phyloP scores from a whole-genome alignment of 2,113 vertebrate species.

The Ictalurus furcatus region DNA sequence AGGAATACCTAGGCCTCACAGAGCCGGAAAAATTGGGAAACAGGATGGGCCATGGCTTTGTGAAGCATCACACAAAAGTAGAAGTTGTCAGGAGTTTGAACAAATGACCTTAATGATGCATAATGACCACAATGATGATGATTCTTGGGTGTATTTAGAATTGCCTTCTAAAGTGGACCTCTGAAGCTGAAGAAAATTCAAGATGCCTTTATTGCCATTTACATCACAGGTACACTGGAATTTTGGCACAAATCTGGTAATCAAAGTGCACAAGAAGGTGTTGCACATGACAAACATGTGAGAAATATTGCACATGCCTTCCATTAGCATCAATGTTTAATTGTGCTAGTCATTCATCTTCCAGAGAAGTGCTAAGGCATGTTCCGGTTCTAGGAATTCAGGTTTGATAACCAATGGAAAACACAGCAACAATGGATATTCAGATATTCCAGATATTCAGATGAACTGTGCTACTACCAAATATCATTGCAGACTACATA shows the following conservation, averaged over 20 bases:
- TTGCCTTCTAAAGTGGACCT: too few relatives aligned
- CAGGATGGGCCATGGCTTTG: too few relatives aligned
- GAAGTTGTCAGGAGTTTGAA: too few relatives aligned
- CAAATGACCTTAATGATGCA: too few relatives aligned
- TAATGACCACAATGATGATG: too few relatives aligned
- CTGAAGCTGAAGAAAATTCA: too few relatives aligned
- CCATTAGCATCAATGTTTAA: neutral
- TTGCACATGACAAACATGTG: neutral
- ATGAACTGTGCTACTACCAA: neutral
- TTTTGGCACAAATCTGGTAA: neutral
- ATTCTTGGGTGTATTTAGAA: too few relatives aligned
- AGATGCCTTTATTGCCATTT: too few relatives aligned
- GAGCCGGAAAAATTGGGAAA: too few relatives aligned
- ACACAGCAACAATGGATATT: neutral
- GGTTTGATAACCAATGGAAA: neutral
- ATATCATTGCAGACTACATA: neutral
- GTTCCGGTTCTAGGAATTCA: neutral
- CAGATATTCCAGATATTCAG: neutral
- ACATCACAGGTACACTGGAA: too few relatives aligned
- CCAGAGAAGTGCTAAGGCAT: neutral
- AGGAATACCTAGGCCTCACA: too few relatives aligned
- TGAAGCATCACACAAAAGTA: too few relatives aligned
- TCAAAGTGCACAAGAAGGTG: neutral
- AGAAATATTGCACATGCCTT: neutral
- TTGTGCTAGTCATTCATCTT: neutral